A percentile compares a stretch with the other conserved stretches of the same genome.
Conservation (phyloP, 1,140 invertebrate genomes). For the Diabrotica undecimpunctata region DNA sequence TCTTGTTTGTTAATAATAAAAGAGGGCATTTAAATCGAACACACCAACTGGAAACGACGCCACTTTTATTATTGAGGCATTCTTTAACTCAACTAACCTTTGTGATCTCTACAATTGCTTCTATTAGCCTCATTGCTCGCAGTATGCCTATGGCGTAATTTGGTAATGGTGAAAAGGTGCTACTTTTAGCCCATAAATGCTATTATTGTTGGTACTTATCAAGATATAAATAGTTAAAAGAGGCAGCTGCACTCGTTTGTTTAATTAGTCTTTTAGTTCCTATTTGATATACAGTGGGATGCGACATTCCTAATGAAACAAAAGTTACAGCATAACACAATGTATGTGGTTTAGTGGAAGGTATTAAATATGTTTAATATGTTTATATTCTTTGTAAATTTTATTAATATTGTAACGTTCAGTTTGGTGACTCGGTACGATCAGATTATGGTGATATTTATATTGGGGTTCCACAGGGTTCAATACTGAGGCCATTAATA, state of each 20-base stretch:
- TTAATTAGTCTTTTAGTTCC: slow-evolving; percentile 1
- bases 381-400: no score
- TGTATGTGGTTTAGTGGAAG: no score
- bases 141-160: slow-evolving; percentile 10
- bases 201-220: not conserved
- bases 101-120: slow-evolving; percentile 11
- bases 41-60: slow-evolving; percentile 1
- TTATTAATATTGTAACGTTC: no score
- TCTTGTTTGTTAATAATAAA: not conserved
- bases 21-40: slow-evolving; percentile 2
- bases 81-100: slow-evolving; percentile 11
- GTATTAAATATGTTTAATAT: no score
- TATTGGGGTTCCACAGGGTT: no score
- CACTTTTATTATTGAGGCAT: slow-evolving; percentile 12
- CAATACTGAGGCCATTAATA: no score
- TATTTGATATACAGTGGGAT: not conserved
- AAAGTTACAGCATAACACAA: no score
- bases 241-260: not conserved
- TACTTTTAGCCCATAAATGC: slow-evolving; percentile 6
- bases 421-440: no score
- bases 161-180: slow-evolving; percentile 6
- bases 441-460: no score
- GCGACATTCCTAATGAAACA: not conserved
- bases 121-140: slow-evolving; percentile 8
- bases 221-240: slow-evolving; percentile 1